Evolutionary conservation across 2,888 invertebrate genomes (phyloP), one percentile per base, ranked within the genome.

Genomic region (Epiblema foenella): DNA sequence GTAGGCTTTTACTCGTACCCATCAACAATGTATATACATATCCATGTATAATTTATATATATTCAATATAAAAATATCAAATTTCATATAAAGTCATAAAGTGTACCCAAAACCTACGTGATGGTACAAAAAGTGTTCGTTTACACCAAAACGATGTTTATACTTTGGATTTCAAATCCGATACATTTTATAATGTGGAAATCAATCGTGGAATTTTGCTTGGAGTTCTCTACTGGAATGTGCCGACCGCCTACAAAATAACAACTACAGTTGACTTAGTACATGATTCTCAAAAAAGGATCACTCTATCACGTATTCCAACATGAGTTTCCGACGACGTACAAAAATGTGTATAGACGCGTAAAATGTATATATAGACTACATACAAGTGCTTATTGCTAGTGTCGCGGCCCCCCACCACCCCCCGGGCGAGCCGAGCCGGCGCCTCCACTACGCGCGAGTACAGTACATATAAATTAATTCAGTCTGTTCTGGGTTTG

Each of bases 81-180:
- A 92, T 93, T 93, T 93, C 87, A 93, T 93, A 93, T 93, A 93
- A 93, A 93, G 93, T 92, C 92, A 92, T 92, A 93, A 93, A 93
- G 91, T 93, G 93, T 93, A 93, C 93, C 93, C 93, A 93, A 93
- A 93, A 93, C 92, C 93, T 93, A 93, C 93, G 90, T 90, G 91
- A 89, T 92, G 93, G 93, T 93, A 92, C 92, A 90, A 91, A 90
- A 91, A 88, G 91, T 90, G 89, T 83, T 87, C 83, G 78, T 78
- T 81, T 78, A 85, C 91, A 89, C 92, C 90, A 90, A 92, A 89
- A 92, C 85, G 88, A 90, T 87, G 89, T 82, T 83, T 77, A 85
- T 88, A 86, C 88, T 84, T 85, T 83, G 91, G 90, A 91, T 90
- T 89, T 88, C 86, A 85, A 90, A 91, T 91, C 92, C 91, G 84